Percentiles rank a stretch among this genome's conserved stretches.
Conservation (phyloP, 2,797 vertebrate genomes). For the Somateria mollissima region DNA sequence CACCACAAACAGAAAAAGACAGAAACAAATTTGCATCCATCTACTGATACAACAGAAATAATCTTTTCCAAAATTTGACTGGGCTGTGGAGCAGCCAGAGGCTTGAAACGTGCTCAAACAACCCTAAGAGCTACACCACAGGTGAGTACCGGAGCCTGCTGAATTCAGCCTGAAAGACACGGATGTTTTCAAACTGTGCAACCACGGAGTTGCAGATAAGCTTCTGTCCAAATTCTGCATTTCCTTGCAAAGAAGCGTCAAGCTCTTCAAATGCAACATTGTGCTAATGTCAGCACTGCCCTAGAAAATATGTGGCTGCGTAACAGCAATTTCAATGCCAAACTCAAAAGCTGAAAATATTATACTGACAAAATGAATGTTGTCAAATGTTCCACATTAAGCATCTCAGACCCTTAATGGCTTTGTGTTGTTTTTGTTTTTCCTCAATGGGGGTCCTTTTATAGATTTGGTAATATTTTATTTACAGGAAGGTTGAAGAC, state of each 20-base stretch:
- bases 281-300: background rate
- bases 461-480: conserved; percentile 45
- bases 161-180: background rate
- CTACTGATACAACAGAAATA: background rate
- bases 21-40: background rate
- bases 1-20: background rate
- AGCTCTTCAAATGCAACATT: background rate
- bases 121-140: background rate
- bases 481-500: conserved; percentile 30
- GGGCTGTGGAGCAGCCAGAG: background rate
- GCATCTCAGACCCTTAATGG: background rate
- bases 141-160: background rate
- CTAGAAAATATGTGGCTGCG: background rate
- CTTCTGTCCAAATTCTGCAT: background rate
- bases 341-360: conserved; percentile 13
- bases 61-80: background rate
- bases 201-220: background rate
- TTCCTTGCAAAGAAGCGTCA: background rate
- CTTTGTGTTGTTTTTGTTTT: background rate
- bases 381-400: background rate
- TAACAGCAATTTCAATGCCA: background rate
- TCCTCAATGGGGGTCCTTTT: background rate
- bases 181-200: background rate
- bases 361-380: background rate
- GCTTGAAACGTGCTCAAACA: background rate